phyloP scores from a whole-genome alignment of 2,797 vertebrate genomes.

The Arnoldichthys spilopterus region DNA sequence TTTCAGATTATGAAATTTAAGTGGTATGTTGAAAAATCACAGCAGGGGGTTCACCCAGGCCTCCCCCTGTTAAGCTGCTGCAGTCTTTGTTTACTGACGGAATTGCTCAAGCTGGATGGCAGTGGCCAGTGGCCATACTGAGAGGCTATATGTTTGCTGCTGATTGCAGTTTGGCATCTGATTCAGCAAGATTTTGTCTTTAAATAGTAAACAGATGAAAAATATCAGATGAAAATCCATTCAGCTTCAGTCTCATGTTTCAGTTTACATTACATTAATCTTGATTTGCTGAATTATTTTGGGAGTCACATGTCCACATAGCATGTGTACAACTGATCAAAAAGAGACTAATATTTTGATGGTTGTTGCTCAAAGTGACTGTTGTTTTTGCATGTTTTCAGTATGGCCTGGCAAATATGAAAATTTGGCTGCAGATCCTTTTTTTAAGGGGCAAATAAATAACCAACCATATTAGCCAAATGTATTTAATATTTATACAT shows the following conservation, averaged over 20 bases:
- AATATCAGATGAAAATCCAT: not conserved
- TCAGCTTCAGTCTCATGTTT: not conserved
- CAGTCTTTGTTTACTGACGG: not conserved
- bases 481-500: too few relatives aligned
- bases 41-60: slow-evolving; percentile 4
- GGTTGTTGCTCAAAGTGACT: not conserved
- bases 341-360: not conserved
- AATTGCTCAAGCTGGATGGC: not conserved
- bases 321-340: not conserved
- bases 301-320: not conserved
- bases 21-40: slow-evolving; percentile 65
- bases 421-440: too few relatives aligned
- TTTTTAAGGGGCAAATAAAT: too few relatives aligned
- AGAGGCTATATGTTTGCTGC: slow-evolving; percentile 1
- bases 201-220: not conserved
- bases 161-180: not conserved
- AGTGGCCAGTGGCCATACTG: not conserved
- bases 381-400: too few relatives aligned
- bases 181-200: not conserved
- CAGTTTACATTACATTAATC: not conserved
- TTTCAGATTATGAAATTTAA: slow-evolving; percentile 76
- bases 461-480: too few relatives aligned
- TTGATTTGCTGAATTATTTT: not conserved
- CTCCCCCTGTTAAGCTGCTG: slow-evolving; percentile 2
- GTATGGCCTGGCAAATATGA: too few relatives aligned